Evolutionary conservation across 2,888 invertebrate genomes (phyloP), one percentile per base, ranked within the genome.

Genomic region (Hydrotaea cyrtoneurina): DNA sequence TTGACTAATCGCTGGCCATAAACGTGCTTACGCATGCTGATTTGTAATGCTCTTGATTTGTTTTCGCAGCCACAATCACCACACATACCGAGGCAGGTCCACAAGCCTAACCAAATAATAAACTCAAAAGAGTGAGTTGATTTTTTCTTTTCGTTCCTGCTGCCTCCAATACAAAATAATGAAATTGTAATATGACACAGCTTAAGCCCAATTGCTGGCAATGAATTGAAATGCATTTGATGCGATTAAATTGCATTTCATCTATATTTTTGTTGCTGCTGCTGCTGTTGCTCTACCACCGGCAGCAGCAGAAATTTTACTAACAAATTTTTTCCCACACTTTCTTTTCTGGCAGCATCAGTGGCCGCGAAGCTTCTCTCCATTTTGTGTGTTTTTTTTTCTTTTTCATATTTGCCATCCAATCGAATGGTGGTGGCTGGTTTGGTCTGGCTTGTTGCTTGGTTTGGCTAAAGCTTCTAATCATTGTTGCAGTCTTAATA

Each of bases 21-120:
- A 84, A 87, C 87, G 84, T 86, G 87, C 86, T 86, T 87, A 87
- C 87, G 87, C 87, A 87, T 86, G 86, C 86, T 80, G 82, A 83
- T 82, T 87, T 85, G 85, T 86, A 76, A 84, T 86, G 86, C 85
- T 86, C 86, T 86, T 83, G 80, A 86, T 86, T 82, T 72, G 43
- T 10, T 36, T n/a, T 36, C 53, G 26, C 46, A 64, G 46, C 26
- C 46, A 19, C 17, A 39, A 11, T 39, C 11, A 23, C 53, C n/a
- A 55, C 55, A 72, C 55, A 55, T 23, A n/a, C 31, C 62, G 31
- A 8, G 23, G 11, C 43, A 19, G 23, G 50, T n/a, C n/a, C 50
- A 13, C 31, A 2, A 31, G 31, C 31, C 2, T 4, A 4, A 31
- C 31, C 31, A 7, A 31, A 31, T 31, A 31, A 7, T 2, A 2